Conservation (phyloP, 2,797 vertebrate genomes). For the Carapus acus region DNA sequence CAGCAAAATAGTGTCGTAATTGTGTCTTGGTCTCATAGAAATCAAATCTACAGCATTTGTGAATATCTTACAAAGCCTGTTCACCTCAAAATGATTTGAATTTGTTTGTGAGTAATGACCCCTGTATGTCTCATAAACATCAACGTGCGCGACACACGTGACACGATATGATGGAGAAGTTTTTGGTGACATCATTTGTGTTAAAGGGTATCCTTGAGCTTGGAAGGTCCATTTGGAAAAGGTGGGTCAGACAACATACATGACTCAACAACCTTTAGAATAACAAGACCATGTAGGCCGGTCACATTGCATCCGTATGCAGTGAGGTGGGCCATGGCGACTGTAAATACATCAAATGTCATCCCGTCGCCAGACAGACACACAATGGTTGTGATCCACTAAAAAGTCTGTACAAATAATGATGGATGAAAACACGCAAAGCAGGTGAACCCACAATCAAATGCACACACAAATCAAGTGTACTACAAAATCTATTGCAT, state of each 20-base stretch:
- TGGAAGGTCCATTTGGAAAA: slow-evolving; percentile 25
- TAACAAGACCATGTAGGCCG: slow-evolving; percentile 10
- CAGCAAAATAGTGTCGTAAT: too few species aligned
- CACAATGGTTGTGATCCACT: slow-evolving; percentile 10
- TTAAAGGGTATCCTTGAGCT: slow-evolving; percentile 13
- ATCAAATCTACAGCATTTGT: too few species aligned
- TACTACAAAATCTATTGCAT: too few species aligned
- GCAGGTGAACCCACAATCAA: too few species aligned
- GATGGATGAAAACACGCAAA: background rate
- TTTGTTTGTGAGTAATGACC: slow-evolving; percentile 2
- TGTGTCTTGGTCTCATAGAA: too few species aligned
- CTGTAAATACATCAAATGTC: slow-evolving; percentile 19
- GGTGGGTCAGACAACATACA: slow-evolving; percentile 14
- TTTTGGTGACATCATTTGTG: slow-evolving; percentile 1
- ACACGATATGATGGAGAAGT: slow-evolving; percentile 2
- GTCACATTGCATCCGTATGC: background rate
- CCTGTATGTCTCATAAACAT: background rate
- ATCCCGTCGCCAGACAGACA: slow-evolving; percentile 4
- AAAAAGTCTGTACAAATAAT: slow-evolving; percentile 7
- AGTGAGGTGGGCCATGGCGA: slow-evolving; percentile 1
- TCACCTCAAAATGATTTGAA: too few species aligned
- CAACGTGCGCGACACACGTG: slow-evolving; percentile 3
- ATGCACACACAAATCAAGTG: too few species aligned
- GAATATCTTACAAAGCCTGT: too few species aligned
- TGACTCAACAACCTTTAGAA: slow-evolving; percentile 32